Base-by-base conservation (phyloP, 2,888 invertebrate species). In the Pocota personata region DNA sequence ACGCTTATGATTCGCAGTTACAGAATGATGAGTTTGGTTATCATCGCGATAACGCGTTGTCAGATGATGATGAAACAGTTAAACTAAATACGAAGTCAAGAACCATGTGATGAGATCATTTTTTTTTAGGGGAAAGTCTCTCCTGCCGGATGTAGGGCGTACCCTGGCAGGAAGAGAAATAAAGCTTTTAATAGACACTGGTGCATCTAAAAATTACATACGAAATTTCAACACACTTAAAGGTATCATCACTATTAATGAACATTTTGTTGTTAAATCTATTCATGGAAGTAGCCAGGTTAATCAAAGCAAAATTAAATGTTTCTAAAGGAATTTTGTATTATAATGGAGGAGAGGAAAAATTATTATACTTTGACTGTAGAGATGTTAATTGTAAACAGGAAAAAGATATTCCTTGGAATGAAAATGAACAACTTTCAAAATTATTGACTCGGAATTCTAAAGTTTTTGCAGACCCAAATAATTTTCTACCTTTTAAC, bases 181-280 rank as follows among this genome's bases (percentile, higher is more conserved):
- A 57, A 80, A 87, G 32, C 80, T 76, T 12, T 16, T 52, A 14
- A 46, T 64, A 3, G 55, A 76, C 37, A 50, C 66, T 12, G 64
- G 64, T 62, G 55, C 64, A 1, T 40, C 62, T 8, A 84, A 86
- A 79, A 87, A 66, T 71, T 88, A 86, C 37, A 73, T 84, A 35
- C 48, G 19, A 55, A 40, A 76, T 21, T 24, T 79, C n/a, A 43
- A 12, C n/a, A 52, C 50, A 14, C 75, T 88, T 6, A 66, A 82
- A 52, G 77, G 40, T 50, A 30, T 88, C 16, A 71, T 10, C 30
- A 48, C 69, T 12, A 30, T 67, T 48, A 30, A 43, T 30, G 14
- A 77, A 67, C 37, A 14, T 2, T 76, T 76, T 16, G 4, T n/a
- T 30, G 76, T 67, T 5, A 55, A 58, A 12, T 67, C 76, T 8